These are phyloP conservation scores for Eumaeus atala DNA, from an alignment of 1,140 invertebrate genomes.

Conservation along the genomic window DNA sequence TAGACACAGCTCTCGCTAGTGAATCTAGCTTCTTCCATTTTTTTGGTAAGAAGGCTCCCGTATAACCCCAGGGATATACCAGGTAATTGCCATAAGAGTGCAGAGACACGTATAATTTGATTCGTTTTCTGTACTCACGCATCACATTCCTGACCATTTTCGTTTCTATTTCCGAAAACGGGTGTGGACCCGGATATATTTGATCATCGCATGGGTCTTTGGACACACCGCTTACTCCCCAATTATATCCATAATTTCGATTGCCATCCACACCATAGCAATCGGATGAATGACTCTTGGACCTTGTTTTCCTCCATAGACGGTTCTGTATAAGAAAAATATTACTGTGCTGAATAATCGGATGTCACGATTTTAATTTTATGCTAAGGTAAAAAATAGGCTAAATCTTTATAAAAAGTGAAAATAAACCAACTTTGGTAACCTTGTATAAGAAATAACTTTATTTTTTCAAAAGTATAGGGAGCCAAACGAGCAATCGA, in stretches of 20 bases:
- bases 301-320: constrained; percentile 78
- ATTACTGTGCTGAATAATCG: no score
- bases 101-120: constrained; percentile 80
- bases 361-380: no score
- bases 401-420: no score
- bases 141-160: constrained; percentile 76
- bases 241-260: constrained; percentile 80
- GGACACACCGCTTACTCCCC: constrained; percentile 79
- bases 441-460: no score
- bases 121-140: constrained; percentile 61
- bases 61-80: constrained; percentile 78
- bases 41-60: constrained; percentile 48
- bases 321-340: constrained; percentile 62
- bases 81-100: constrained; percentile 80
- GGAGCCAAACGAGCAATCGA: no score
- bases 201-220: constrained; percentile 80
- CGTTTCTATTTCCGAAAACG: constrained; percentile 87
- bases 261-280: constrained; percentile 80
- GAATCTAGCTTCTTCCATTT: constrained; percentile 48
- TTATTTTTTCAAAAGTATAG: no score
- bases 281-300: constrained; percentile 43
- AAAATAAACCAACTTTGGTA: no score
- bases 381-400: no score
- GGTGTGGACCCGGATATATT: constrained; percentile 79
- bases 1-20: constrained; percentile 47